Percentiles rank a stretch among this genome's conserved stretches.
Conservation (phyloP, 2,797 vertebrate genomes). For the Hypotaenidia okinawae region DNA sequence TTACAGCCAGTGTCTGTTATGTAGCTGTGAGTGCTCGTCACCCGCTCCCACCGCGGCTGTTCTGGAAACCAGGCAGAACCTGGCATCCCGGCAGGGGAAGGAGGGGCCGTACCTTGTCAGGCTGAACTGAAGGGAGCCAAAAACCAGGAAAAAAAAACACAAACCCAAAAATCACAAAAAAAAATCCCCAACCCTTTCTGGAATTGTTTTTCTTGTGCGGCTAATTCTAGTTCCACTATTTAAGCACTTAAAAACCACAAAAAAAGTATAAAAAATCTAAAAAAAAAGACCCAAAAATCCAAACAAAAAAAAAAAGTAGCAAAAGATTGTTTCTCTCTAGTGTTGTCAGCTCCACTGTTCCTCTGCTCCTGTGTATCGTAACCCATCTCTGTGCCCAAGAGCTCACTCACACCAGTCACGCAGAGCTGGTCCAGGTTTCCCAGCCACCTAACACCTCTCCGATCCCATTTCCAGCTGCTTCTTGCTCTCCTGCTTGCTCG, state of each 20-base stretch:
- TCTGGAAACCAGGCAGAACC: neutral
- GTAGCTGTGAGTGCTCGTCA: conserved; percentile 65
- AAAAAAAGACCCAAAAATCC: conserved; percentile 77
- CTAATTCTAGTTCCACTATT: conserved; percentile 80
- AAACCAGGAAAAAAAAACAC: conserved; percentile 21
- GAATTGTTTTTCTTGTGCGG: conserved; percentile 69
- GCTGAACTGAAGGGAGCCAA: conserved; percentile 79
- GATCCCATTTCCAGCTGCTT: conserved; percentile 9
- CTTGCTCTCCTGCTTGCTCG: conserved; percentile 25
- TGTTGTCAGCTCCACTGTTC: conserved; percentile 72
- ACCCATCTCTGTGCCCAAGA: conserved; percentile 28
- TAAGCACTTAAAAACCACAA: conserved; percentile 81
- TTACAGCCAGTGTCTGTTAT: conserved; percentile 89
- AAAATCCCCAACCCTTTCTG: neutral
- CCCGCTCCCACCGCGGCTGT: neutral
- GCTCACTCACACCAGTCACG: conserved; percentile 38
- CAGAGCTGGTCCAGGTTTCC: conserved; percentile 39
- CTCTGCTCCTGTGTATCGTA: conserved; percentile 72
- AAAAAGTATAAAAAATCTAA: conserved; percentile 75
- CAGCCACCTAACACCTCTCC: neutral
- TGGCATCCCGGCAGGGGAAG: neutral
- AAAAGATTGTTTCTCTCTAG: conserved; percentile 71
- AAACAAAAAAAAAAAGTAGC: conserved; percentile 78
- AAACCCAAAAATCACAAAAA: neutral
- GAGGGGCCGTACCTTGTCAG: conserved; percentile 74